Base-by-base conservation (phyloP, 2,888 invertebrate species). In the Cosmorhoe ocellata region DNA sequence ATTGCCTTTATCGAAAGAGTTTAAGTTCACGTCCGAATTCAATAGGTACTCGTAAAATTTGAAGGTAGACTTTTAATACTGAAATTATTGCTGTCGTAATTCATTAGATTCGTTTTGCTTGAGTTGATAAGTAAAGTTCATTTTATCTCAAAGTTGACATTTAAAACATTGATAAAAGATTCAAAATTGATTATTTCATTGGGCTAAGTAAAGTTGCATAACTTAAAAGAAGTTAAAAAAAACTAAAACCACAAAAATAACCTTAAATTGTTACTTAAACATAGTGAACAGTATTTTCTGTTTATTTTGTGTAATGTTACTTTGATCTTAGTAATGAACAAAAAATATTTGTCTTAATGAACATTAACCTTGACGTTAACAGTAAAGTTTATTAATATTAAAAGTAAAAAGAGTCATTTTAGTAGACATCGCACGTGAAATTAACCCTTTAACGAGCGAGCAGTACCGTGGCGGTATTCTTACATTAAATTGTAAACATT, bases 401-500 rank as follows among this genome's bases (percentile, higher is more conserved):
- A 70, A 79, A 75, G 72, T 67, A 74, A 80, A 37, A 82, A 82
- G 74, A 73, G 74, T 68, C 67, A 71, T 78, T 81, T 79, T 71
- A 70, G 71, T 61, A 71, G 70, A 45, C 49, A 62, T 32, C 63
- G 77, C 74, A 75, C 77, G 75, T 74, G 71, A 76, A 77, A 81
- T 83, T 73, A 79, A 71, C 76, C 82, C 77, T 81, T 79, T 82
- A 82, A 84, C 81, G 84, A 84, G 77, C 74, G 63, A 60, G 58
- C 61, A 66, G 72, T 60, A 66, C 66, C 65, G 63, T 43, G 44
- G 69, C 64, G 61, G 74, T 75, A 77, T 81, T 85, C 87, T 84
- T 85, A 80, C 83, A 88, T 87, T 88, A 87, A 87, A 86, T 84
- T 84, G 83, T 85, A 86, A 88, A 87, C 86, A 81, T 71, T 70